Evolutionary conservation across 1,140 invertebrate species (phyloP), one percentile per base, ranked within the genome.

Genomic region (Batillaria attramentaria): DNA sequence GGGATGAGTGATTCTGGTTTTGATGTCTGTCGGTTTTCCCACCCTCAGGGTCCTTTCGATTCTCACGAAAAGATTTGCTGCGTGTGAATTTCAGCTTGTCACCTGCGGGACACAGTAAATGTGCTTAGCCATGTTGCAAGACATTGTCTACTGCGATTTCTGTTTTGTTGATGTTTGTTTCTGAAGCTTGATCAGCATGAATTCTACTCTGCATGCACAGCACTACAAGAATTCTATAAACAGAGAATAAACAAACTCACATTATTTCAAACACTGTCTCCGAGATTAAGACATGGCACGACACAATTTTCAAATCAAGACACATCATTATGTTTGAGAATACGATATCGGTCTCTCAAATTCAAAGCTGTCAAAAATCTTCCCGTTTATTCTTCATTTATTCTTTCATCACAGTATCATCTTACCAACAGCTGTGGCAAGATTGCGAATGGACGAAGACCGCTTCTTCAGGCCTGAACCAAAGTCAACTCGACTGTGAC

Each of bases 401-500:
- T 54, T 54, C n/a, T 2, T 20, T 54, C n/a, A 54, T n/a, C 3
- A 20, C n/a, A n/a, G n/a, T n/a, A n/a, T n/a, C n/a, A n/a, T n/a
- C 70, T 78, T 78, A 86, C 84, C 84, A 37, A 86, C 80, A 37
- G 80, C 81, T 18, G 81, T 74, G n/a, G 85, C 85, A 24, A 87
- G 54, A 50, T 78, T 79, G 24, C 83, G 79, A 20, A 87, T 82
- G 28, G 84, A 85, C 20, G 79, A 79, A 1, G 84, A 82, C 33
- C 79, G 76, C 35, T 82, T 83, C 50, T 82, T 86, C 0, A 81
- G 72, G 28, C 78, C 68, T 37, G 81, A 73, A 16, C 70, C 68
- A 20, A 54, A 35, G 0, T 79, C 83, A 20, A 76, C 91, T 42
- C 78, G 83, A 75, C 85, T 90, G 41, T 97, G 96, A 0, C 97